A percentile compares a stretch with the other conserved stretches of the same genome.
Conservation (phyloP, 2,797 vertebrate genomes). For the Megaceryle alcyon region DNA sequence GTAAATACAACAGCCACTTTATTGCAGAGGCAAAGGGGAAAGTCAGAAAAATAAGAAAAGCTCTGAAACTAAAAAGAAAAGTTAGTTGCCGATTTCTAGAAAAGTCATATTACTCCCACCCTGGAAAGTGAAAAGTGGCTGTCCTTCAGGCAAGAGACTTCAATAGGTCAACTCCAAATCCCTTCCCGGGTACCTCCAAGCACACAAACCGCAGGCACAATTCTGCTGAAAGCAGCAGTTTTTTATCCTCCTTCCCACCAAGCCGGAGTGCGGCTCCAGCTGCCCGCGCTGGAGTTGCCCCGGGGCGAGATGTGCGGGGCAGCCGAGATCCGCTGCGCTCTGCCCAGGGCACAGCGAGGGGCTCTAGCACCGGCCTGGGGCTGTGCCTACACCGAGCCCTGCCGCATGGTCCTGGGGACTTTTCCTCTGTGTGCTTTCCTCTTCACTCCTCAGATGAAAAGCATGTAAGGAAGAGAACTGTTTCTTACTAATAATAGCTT, state of each 20-base stretch:
- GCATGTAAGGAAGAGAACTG: background rate
- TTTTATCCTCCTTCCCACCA: background rate
- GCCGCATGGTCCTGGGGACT: fast-evolving
- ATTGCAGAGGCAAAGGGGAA: background rate
- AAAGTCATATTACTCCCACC: fast-evolving
- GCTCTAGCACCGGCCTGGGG: fast-evolving
- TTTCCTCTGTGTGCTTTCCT: background rate
- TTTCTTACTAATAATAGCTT: conserved; percentile 13
- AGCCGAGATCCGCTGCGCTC: fast-evolving
- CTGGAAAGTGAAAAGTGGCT: background rate
- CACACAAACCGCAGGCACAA: fast-evolving
- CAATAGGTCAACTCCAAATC: background rate
- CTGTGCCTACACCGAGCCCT: fast-evolving
- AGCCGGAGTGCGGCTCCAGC: fast-evolving
- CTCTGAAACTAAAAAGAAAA: background rate
- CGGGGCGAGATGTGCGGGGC: fast-evolving
- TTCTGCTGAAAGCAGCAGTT: background rate
- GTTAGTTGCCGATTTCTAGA: background rate
- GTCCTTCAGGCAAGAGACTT: background rate
- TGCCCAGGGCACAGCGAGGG: fast-evolving
- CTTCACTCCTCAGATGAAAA: background rate
- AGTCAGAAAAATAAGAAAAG: background rate
- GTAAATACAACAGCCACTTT: conserved; percentile 3
- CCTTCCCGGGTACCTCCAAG: background rate
- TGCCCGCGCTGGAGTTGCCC: fast-evolving